Conservation (phyloP, 2,888 invertebrate species). For the Orthosia gothica region DNA sequence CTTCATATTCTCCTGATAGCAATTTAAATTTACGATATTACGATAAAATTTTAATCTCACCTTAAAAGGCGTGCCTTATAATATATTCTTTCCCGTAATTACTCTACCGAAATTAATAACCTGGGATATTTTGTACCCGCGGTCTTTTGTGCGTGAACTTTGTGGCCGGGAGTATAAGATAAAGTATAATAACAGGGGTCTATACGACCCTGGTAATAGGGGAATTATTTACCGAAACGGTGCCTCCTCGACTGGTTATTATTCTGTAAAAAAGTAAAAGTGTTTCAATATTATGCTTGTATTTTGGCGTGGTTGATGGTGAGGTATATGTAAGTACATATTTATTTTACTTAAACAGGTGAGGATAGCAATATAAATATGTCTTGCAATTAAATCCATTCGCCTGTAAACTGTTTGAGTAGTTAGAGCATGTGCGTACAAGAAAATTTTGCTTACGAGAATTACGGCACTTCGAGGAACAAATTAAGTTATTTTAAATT, state of each 20-base stretch:
- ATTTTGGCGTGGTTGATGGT: constrained; percentile 7
- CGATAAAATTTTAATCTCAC: constrained; percentile 65
- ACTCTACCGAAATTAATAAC: constrained; percentile 69
- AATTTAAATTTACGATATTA: constrained; percentile 60
- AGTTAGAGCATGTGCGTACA: background rate
- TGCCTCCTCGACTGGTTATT: constrained; percentile 60
- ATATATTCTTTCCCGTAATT: constrained; percentile 70
- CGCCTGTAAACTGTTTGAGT: background rate
- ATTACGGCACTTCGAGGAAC: constrained; percentile 27
- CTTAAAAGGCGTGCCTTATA: constrained; percentile 58
- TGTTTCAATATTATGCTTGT: constrained; percentile 18
- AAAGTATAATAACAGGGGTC: constrained; percentile 66
- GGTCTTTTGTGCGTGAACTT: constrained; percentile 69
- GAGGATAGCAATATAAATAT: background rate
- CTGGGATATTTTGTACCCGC: constrained; percentile 61
- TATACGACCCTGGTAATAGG: constrained; percentile 65
- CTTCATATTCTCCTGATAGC: constrained; percentile 44
- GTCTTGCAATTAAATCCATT: background rate
- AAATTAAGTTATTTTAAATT: constrained; percentile 42
- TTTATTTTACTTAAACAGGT: background rate
- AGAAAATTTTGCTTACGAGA: constrained; percentile 19
- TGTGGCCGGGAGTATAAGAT: constrained; percentile 63
- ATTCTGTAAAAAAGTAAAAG: constrained; percentile 60
- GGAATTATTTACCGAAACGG: constrained; percentile 68
- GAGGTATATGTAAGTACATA: background rate